Evolutionary conservation across 2,888 invertebrate species (phyloP).

Genomic region (Philonicus albiceps): DNA sequence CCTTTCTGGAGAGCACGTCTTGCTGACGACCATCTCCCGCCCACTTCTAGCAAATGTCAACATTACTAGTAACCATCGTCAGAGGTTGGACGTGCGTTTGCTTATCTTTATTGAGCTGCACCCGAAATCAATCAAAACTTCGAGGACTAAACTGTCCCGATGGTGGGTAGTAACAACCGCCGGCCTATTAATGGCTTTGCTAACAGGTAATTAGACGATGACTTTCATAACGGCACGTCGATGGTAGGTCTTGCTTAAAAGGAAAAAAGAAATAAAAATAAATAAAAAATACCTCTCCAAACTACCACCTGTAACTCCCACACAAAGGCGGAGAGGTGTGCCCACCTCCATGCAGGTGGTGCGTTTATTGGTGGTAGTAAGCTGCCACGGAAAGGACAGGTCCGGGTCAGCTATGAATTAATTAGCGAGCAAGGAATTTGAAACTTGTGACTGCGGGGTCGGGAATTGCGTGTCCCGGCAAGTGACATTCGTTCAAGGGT

Average conservation of each 20-base stretch:
- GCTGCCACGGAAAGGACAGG: background rate
- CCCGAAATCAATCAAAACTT: slow-evolving; percentile 40
- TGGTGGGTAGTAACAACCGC: slow-evolving; percentile 32
- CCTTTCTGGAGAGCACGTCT: background rate
- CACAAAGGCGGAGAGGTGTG: background rate
- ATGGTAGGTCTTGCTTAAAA: background rate
- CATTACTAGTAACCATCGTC: background rate
- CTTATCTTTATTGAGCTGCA: slow-evolving; percentile 5
- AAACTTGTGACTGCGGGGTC: background rate
- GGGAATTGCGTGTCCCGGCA: slow-evolving; percentile 21
- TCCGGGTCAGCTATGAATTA: slow-evolving; percentile 43
- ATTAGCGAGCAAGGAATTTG: slow-evolving; percentile 16
- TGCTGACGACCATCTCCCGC: background rate
- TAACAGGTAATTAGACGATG: slow-evolving; percentile 34
- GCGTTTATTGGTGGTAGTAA: background rate
- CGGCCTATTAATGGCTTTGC: slow-evolving; percentile 36
- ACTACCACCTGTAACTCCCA: slow-evolving; percentile 14
- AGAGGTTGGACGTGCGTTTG: background rate
- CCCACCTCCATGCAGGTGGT: background rate
- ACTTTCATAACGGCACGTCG: slow-evolving; percentile 30
- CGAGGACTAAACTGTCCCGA: background rate
- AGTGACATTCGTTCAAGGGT: slow-evolving; percentile 7
- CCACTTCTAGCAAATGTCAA: background rate
- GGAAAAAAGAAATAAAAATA: background rate
- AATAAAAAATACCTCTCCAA: background rate